Base-by-base conservation (phyloP, 2,888 invertebrate genomes). In the Stomorhina lunata region DNA sequence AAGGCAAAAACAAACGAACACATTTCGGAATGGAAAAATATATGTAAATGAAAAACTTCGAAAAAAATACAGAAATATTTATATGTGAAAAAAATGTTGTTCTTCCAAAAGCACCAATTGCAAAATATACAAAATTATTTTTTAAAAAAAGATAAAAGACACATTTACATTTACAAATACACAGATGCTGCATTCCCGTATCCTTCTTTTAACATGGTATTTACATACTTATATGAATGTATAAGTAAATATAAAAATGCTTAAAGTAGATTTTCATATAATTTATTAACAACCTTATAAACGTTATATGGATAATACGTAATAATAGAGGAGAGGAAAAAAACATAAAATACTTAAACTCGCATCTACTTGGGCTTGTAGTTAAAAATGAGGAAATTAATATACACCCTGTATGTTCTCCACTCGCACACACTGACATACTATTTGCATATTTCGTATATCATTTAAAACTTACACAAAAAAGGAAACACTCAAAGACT, bases 271-370 rank as follows among this genome's bases (percentile, higher is more conserved):
- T 45, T 76, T 27, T 55, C 20, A 4, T 43, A 57, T 63, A 50
- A 65, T 65, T 72, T 79, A 71, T 71, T 71, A 57, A 65, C 37
- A 27, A 9, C 63, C 48, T 32, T 57, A 65, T 55, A 71, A 78
- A 65, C 4, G 40, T 63, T 34, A n/a, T n/a, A 34, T 34, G 50
- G 29, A 40, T 37, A 69, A 61, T 34, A 53, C 43, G 32, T 50
- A 20, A 53, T 29, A 5, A 25, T 9, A 48, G 27, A 34, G 1
- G 20, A 43, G 1, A 57, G 27, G n/a, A 17, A 48, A 34, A 7
- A 20, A 27, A 50, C 50, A 50, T 37, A 37, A 48, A 57, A 17
- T 29, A 59, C 32, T 71, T 9, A 22, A 27, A 57, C 32, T 22
- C 20, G n/a, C 10, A 7, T 34, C 10, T 43, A n/a, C 15, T 34